Evolutionary conservation across 2,888 invertebrate species (phyloP).

Genomic region (Agonopterix arenella): DNA sequence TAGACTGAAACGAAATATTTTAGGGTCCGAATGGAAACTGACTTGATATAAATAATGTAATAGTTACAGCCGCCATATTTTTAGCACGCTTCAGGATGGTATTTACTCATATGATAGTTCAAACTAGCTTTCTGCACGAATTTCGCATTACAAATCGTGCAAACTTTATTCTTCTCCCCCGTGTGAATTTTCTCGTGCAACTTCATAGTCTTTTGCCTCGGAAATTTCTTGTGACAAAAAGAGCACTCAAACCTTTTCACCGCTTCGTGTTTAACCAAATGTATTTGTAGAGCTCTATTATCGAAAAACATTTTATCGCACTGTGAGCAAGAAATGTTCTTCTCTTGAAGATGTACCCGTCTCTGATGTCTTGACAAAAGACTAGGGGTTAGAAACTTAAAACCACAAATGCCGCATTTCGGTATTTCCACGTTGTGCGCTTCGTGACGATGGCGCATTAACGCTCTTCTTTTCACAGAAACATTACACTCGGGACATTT

Average conservation of each 20-base stretch:
- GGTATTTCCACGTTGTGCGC: not conserved
- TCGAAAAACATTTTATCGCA: not conserved
- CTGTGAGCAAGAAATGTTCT: slow-evolving; percentile 34
- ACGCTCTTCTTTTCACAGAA: too few species aligned
- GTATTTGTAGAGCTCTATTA: not conserved
- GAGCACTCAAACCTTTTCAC: slow-evolving; percentile 24
- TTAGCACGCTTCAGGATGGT: not conserved
- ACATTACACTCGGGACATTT: too few species aligned
- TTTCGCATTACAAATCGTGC: slow-evolving; percentile 16
- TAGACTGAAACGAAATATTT: too few species aligned
- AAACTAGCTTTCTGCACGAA: slow-evolving; percentile 23
- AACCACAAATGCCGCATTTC: slow-evolving; percentile 15
- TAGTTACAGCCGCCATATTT: too few species aligned
- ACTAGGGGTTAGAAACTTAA: not conserved
- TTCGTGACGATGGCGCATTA: too few species aligned
- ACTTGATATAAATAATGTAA: too few species aligned
- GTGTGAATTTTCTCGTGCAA: slow-evolving; percentile 13
- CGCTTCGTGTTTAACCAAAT: slow-evolving; percentile 12
- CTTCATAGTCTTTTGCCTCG: slow-evolving; percentile 6
- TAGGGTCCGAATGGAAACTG: too few species aligned
- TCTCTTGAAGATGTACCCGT: slow-evolving; percentile 9
- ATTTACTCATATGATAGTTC: slow-evolving; percentile 19
- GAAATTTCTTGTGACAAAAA: slow-evolving; percentile 26
- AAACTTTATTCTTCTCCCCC: slow-evolving; percentile 15
- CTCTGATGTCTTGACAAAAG: not conserved